These are phyloP conservation scores for Trachymyrmex septentrionalis DNA, from an alignment of 1,140 invertebrate genomes.

Conservation along the genomic window DNA sequence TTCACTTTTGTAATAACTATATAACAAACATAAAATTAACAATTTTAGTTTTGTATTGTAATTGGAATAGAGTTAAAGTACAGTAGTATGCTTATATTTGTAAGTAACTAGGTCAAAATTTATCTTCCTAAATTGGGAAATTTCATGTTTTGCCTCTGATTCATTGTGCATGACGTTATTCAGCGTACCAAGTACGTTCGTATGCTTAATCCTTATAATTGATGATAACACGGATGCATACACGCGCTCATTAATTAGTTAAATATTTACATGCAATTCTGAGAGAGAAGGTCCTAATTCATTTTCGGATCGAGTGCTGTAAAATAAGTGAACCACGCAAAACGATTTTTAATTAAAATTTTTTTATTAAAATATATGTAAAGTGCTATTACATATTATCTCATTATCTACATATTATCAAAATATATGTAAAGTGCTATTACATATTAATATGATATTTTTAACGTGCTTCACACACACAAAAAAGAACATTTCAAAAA, in stretches of 20 bases:
- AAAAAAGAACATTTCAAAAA: not conserved
- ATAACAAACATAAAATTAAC: not conserved
- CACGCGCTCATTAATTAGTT: slow-evolving; percentile 7
- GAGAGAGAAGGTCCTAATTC: not conserved
- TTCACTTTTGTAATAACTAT: not conserved
- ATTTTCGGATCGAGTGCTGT: not conserved
- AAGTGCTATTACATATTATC: not conserved
- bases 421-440: not conserved
- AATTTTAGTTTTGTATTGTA: not conserved
- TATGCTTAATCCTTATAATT: slow-evolving; percentile 13
- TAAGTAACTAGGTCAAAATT: slow-evolving; percentile 8
- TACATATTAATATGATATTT: not conserved
- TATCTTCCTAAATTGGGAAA: slow-evolving; percentile 6
- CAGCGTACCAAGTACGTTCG: not conserved
- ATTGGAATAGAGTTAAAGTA: not conserved
- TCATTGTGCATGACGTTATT: not conserved
- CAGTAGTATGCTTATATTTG: not conserved
- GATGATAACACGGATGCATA: not conserved
- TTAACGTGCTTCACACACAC: not conserved
- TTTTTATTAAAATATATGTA: not conserved
- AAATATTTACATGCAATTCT: not conserved
- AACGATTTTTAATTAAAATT: not conserved
- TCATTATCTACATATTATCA: no score
- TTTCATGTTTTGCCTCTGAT: slow-evolving; percentile 4
- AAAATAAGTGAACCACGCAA: not conserved